phyloP scores from a whole-genome alignment of 2,888 invertebrate genomes.

The Andrena fulva region DNA sequence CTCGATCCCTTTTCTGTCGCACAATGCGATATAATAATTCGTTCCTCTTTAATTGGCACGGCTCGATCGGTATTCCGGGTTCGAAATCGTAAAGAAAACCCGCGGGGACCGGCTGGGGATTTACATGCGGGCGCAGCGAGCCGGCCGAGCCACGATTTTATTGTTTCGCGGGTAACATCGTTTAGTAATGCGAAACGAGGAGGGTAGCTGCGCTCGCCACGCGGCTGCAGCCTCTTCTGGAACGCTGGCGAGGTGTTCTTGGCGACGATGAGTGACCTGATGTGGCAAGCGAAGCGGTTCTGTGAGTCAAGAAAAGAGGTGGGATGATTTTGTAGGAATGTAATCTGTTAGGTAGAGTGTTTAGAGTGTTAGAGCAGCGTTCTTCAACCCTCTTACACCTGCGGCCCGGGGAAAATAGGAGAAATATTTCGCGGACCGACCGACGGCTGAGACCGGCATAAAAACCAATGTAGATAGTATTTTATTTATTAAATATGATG shows the following conservation, averaged over 20 bases:
- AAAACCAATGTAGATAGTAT: too few relatives aligned
- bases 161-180: slow-evolving; percentile 20
- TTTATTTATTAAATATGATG: too few relatives aligned
- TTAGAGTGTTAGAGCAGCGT: too few relatives aligned
- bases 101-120: slow-evolving; percentile 22
- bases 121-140: slow-evolving; percentile 9
- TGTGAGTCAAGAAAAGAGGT: too few relatives aligned
- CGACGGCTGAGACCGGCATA: too few relatives aligned
- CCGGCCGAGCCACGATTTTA: slow-evolving; percentile 24
- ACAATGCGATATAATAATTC: slow-evolving; percentile 71
- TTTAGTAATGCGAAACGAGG: slow-evolving; percentile 35
- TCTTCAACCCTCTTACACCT: too few relatives aligned
- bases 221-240: not conserved
- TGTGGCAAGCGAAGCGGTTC: too few relatives aligned
- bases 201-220: not conserved
- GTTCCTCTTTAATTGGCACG: slow-evolving; percentile 65
- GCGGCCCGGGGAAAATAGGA: too few relatives aligned
- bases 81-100: slow-evolving; percentile 58
- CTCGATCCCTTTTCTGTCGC: slow-evolving; percentile 61
- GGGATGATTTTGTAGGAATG: too few relatives aligned
- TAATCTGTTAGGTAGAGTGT: too few relatives aligned
- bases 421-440: too few relatives aligned
- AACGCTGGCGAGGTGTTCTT: not conserved
- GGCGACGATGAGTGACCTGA: too few relatives aligned
- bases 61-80: slow-evolving; percentile 43